Base-by-base conservation (phyloP, 2,888 invertebrate species). In the Scaeva pyrastri region DNA sequence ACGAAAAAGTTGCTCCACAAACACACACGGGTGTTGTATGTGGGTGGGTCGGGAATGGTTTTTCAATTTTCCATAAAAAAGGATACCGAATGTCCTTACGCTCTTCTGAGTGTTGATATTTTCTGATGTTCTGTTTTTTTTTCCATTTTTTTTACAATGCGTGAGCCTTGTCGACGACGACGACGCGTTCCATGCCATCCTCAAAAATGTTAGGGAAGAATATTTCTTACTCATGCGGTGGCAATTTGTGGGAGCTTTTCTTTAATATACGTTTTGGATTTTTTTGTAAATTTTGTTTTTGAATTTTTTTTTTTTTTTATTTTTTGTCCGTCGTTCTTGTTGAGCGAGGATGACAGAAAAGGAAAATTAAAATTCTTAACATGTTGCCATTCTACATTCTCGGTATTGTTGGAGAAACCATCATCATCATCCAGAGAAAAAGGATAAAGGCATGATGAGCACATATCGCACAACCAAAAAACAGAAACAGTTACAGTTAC, bases 301-400 rank as follows among this genome's bases (percentile, higher is more conserved):
- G n/a, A n/a, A n/a, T n/a, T n/a, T n/a, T n/a, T n/a, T 16, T 26
- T 41, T 74, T 43, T 12, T 56, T 50, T 48, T 56, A 10, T 48
- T 64, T 43, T 64, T 23, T 16, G 16, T 45, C n/a, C n/a, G n/a
- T n/a, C n/a, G 7, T 31, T 11, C 3, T 19, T 82, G 56, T 50
- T 48, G 45, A 66, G 64, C 55, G 21, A 66, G 71, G 72, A 77
- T 73, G 77, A 41, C 76, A 76, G 55, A 60, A 45, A 70, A 68
- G 70, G 68, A 77, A 81, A 81, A 86, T 86, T 86, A 81, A 86
- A 81, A 86, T 86, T 86, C 86, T 55, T 73, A 74, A 86, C 86
- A 77, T 86, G 86, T 73, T 77, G 74, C 70, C 82, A 82, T 81
- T 74, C 50, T 78, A 31, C 31, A 52, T 71, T 77, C 50, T 39